Percentiles rank a stretch among this genome's conserved stretches.
Conservation (phyloP, 2,888 invertebrate genomes). For the Tipula confusa region DNA sequence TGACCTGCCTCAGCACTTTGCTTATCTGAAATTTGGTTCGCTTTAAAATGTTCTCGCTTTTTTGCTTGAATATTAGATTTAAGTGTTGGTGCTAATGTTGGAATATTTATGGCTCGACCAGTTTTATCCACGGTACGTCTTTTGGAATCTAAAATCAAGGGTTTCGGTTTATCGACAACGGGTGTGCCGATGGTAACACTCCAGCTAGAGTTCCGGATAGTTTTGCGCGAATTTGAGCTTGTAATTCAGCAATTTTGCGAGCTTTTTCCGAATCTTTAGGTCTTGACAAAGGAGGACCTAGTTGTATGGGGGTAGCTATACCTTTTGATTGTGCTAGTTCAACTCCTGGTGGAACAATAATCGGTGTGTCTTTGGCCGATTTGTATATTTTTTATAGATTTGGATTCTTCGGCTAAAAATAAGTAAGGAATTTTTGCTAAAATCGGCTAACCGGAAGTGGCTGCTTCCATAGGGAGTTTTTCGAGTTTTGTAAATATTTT, state of each 20-base stretch:
- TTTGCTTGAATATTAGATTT: constrained; percentile 96
- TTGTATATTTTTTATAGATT: too few relatives aligned
- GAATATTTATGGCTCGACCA: constrained; percentile 80
- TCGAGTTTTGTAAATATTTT: too few relatives aligned
- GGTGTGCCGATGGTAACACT: constrained; percentile 46
- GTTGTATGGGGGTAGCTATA: constrained; percentile 40
- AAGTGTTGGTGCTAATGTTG: constrained; percentile 85
- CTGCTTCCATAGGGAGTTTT: too few relatives aligned
- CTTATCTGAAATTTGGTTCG: constrained; percentile 60
- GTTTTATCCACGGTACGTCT: constrained; percentile 89
- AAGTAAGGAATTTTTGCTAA: too few relatives aligned
- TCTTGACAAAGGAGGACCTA: constrained; percentile 46
- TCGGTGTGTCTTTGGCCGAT: constrained; percentile 41
- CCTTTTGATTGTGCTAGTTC: constrained; percentile 38
- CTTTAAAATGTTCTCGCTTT: constrained; percentile 85
- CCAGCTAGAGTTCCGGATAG: constrained; percentile 59
- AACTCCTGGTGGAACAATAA: constrained; percentile 47
- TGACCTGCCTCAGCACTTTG: constrained; percentile 52
- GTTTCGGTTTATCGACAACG: constrained; percentile 66
- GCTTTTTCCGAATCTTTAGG: constrained; percentile 76
- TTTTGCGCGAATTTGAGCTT: constrained; percentile 87
- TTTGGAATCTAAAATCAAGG: constrained; percentile 87
- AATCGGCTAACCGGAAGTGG: too few relatives aligned
- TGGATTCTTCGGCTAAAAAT: too few relatives aligned
- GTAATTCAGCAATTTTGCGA: constrained; percentile 82